phyloP scores from a whole-genome alignment of 2,888 invertebrate genomes.

The Linnaemya vulpina region DNA sequence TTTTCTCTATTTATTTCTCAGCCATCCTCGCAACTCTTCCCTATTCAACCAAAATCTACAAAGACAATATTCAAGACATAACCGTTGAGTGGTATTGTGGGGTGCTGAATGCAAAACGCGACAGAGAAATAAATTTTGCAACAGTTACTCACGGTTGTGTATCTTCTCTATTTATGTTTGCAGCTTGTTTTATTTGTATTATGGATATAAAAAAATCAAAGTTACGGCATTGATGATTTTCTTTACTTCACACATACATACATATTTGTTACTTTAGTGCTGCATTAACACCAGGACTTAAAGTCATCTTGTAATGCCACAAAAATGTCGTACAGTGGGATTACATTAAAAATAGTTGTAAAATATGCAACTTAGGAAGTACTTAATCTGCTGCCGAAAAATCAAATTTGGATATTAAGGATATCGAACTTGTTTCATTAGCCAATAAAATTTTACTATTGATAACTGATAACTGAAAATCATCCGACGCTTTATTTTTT shows the following conservation, averaged over 20 bases:
- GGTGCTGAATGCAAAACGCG: neutral
- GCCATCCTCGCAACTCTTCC: neutral
- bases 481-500: too few species aligned
- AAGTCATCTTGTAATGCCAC: constrained; percentile 46
- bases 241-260: constrained; percentile 20
- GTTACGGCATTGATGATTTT: constrained; percentile 50
- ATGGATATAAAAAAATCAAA: constrained; percentile 38
- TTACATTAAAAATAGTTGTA: neutral
- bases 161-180: constrained; percentile 34
- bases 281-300: constrained; percentile 56
- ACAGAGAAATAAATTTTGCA: constrained; percentile 58
- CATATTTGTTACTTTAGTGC: constrained; percentile 29
- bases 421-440: too few species aligned
- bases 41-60: neutral
- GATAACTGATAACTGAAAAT: too few species aligned
- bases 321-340: neutral
- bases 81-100: neutral
- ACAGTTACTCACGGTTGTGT: constrained; percentile 51
- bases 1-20: constrained; percentile 34
- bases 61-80: neutral
- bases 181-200: constrained; percentile 4
- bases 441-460: too few species aligned
- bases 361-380: neutral
- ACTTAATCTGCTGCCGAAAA: too few species aligned
- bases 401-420: too few species aligned